These are phyloP conservation scores for Pectinophora gossypiella DNA, from an alignment of 1,140 invertebrate genomes.

Conservation along the genomic window DNA sequence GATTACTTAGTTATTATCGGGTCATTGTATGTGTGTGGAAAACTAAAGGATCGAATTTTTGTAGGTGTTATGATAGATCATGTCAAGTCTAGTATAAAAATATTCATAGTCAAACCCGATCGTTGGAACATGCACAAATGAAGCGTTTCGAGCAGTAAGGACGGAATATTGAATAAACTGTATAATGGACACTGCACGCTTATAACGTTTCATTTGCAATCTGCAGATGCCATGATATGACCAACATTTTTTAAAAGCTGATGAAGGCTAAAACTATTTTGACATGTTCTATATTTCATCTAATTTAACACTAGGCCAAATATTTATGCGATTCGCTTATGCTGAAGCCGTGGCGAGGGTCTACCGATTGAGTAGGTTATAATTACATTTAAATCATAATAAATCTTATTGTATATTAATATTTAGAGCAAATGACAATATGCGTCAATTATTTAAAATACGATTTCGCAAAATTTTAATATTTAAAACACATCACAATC, in stretches of 20 bases:
- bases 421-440: conserved; percentile 52
- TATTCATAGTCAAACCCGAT: too few relatives aligned
- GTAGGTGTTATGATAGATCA: conserved; percentile 34
- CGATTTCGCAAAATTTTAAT: conserved; percentile 22
- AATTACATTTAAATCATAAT: conserved; percentile 13
- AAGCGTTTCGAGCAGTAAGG: too few relatives aligned
- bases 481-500: conserved; percentile 10
- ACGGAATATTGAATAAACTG: too few relatives aligned
- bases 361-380: too few relatives aligned
- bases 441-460: conserved; percentile 55
- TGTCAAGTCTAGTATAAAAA: conserved; percentile 25
- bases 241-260: too few relatives aligned
- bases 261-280: too few relatives aligned
- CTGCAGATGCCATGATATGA: too few relatives aligned
- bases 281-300: conserved; percentile 54
- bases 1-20: conserved; percentile 52
- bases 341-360: conserved; percentile 49
- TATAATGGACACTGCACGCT: background rate
- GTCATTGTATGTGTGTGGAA: conserved; percentile 40
- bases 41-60: conserved; percentile 25
- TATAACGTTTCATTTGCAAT: background rate
- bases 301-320: conserved; percentile 44
- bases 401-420: conserved; percentile 32
- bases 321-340: conserved; percentile 15
- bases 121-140: too few relatives aligned